phyloP scores from a whole-genome alignment of 2,888 invertebrate genomes.

The Micropterix aruncella region DNA sequence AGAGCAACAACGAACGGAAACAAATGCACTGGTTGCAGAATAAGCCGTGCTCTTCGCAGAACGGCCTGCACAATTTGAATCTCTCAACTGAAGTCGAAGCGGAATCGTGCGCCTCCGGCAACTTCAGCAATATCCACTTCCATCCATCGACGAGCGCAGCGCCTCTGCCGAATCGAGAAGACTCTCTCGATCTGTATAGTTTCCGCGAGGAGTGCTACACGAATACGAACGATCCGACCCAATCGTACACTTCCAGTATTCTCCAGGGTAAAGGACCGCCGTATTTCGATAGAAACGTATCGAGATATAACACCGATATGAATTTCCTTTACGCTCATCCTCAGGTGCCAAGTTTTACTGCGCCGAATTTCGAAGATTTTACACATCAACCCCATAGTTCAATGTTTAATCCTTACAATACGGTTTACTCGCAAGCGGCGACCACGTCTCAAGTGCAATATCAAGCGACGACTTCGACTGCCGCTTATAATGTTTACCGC shows the following conservation, averaged over 20 bases:
- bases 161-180: slow-evolving; percentile 32
- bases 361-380: slow-evolving; percentile 37
- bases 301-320: neutral
- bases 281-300: slow-evolving; percentile 6
- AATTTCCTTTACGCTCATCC: slow-evolving; percentile 15
- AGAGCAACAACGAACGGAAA: slow-evolving; percentile 31
- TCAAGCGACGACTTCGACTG: slow-evolving; percentile 14
- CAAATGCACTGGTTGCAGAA: slow-evolving; percentile 32
- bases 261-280: slow-evolving; percentile 28
- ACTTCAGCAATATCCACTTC: slow-evolving; percentile 55
- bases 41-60: slow-evolving; percentile 11
- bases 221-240: slow-evolving; percentile 29
- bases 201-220: slow-evolving; percentile 45
- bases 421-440: slow-evolving; percentile 26
- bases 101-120: slow-evolving; percentile 49
- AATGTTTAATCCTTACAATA: slow-evolving; percentile 36
- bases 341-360: slow-evolving; percentile 27
- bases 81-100: slow-evolving; percentile 42
- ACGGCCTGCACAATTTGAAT: slow-evolving; percentile 35
- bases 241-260: slow-evolving; percentile 30
- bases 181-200: slow-evolving; percentile 44
- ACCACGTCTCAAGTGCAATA: slow-evolving; percentile 18
- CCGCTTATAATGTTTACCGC: slow-evolving; percentile 23
- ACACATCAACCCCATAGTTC: slow-evolving; percentile 36
- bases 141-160: slow-evolving; percentile 27